phyloP scores from a whole-genome alignment of 2,113 vertebrate genomes.

The Raja brachyura region DNA sequence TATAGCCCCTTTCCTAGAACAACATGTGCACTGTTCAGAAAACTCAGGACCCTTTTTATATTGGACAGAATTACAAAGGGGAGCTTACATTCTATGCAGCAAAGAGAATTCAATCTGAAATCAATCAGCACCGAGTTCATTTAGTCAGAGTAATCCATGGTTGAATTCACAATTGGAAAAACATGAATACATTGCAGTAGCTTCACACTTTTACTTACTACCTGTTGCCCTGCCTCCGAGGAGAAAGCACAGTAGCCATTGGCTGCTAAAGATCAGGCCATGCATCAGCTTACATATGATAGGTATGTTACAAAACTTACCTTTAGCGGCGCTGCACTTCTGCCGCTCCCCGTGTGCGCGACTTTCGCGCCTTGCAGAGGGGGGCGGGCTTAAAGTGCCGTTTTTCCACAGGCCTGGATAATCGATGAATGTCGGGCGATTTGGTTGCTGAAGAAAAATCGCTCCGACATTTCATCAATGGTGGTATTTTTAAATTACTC shows the following conservation, averaged over 20 bases:
- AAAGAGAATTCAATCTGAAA: not conserved
- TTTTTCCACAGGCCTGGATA: too few species aligned
- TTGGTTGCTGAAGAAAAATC: too few species aligned
- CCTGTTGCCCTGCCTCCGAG: not conserved
- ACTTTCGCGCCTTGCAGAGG: too few species aligned
- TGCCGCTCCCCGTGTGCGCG: too few species aligned
- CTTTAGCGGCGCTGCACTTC: too few species aligned
- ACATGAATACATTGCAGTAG: not conserved
- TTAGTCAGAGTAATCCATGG: not conserved
- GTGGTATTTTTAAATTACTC: too few species aligned
- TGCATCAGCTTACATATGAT: not conserved
- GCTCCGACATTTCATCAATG: too few species aligned
- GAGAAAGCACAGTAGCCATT: not conserved
- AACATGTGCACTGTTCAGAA: not conserved
- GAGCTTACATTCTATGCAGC: not conserved
- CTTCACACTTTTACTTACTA: not conserved
- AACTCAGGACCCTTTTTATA: not conserved
- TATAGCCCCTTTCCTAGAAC: not conserved
- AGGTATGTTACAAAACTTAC: too few species aligned
- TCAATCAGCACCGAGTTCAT: not conserved
- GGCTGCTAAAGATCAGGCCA: not conserved
- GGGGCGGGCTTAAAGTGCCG: too few species aligned
- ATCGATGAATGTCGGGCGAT: too few species aligned
- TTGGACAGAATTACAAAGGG: not conserved
- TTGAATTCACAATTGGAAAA: not conserved